Conservation (phyloP, 2,113 vertebrate species). For the Phrynosoma blainvillii region DNA sequence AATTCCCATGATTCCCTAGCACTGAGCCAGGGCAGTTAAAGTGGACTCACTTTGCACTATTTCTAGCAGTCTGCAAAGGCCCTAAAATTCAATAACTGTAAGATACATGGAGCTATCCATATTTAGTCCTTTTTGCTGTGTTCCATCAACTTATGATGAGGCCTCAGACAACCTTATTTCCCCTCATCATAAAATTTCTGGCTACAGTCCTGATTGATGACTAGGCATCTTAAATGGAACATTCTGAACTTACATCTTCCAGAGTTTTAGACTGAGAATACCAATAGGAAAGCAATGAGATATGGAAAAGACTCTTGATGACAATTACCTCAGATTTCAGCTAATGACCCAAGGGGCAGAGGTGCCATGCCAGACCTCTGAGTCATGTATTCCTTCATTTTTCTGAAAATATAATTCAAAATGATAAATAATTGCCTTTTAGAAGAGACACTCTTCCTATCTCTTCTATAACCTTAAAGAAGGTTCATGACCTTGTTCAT, state of each 20-base stretch:
- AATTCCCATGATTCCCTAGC: no score
- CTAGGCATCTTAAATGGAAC: slow-evolving; percentile 24
- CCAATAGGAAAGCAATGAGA: not conserved
- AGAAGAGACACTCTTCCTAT: slow-evolving; percentile 37
- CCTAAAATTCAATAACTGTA: not conserved
- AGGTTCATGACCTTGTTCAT: slow-evolving; percentile 41
- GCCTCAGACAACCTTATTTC: not conserved
- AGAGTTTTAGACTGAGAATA: not conserved
- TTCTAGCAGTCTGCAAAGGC: no score
- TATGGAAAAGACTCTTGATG: slow-evolving; percentile 26
- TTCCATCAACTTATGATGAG: not conserved
- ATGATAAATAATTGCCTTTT: slow-evolving; percentile 30
- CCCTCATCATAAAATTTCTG: not conserved
- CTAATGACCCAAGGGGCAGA: slow-evolving; percentile 37
- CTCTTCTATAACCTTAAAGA: slow-evolving; percentile 55
- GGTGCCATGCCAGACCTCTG: not conserved
- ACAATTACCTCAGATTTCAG: not conserved
- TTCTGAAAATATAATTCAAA: slow-evolving; percentile 50
- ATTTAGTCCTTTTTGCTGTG: not conserved
- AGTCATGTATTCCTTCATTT: slow-evolving; percentile 44
- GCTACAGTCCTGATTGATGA: slow-evolving; percentile 43
- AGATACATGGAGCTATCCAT: not conserved
- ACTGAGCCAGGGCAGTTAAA: no score
- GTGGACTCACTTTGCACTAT: no score
- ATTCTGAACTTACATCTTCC: not conserved